Evolutionary conservation across 2,888 invertebrate genomes (phyloP), one percentile per base, ranked within the genome.

Genomic region (Yponomeuta sedellus): DNA sequence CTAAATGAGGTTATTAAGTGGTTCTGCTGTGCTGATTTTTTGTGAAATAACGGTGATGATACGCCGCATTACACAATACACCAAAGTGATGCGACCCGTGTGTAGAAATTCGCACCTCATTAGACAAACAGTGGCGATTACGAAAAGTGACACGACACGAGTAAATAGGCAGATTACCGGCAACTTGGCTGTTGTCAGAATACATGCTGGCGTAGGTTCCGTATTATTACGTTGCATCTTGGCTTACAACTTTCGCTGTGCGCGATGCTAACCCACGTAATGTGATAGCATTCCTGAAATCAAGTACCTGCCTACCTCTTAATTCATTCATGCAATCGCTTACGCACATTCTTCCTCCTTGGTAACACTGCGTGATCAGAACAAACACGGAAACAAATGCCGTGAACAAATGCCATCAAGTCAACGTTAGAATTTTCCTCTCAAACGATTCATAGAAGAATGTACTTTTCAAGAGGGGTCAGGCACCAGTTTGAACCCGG

Each of bases 81-180:
- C 44, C 44, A 16, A 52, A 52, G 16, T 52, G 44, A 52, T 52
- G 44, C 44, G 44, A 52, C 44, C 44, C 44, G 56, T 68, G 65
- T 66, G 39, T 25, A 64, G 63, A 19, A 20, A 63, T 63, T 63
- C 44, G 19, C 19, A 34, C 11, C 16, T 25, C 20, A 58, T 58
- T 58, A 58, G 20, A 58, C 20, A 20, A 58, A 22, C 20, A 19
- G 58, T 58, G 58, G 20, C 22, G 20, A 19, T 58, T 58, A 58
- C 58, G 58, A 58, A 20, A 58, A 58, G 16, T 52, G 1, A 52
- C 44, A 52, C 44, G 16, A 16, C 6, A 34, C 44, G 12, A 52
- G 44, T 52, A 52, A 52, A 52, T 5, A 52, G 16, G 44, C 44
- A 16, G 44, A 6, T 12, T 6, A 16, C 44, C 44, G 44, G 44